Base-by-base conservation (phyloP, 2,797 vertebrate genomes). In the Muscicapa comitata region DNA sequence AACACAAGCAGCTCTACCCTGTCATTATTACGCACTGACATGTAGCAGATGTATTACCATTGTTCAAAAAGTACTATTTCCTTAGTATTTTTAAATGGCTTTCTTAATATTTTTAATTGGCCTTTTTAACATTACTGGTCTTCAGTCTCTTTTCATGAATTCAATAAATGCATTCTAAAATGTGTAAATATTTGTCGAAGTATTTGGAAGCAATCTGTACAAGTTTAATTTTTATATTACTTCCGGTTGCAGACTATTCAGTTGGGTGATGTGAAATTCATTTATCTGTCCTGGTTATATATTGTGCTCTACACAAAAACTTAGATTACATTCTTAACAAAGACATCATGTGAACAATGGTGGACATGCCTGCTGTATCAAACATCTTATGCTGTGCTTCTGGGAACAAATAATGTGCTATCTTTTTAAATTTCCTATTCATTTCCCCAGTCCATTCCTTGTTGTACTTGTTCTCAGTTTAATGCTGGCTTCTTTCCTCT, bases 221-320 rank as follows among this genome's bases (percentile, higher is more conserved):
- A 20, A 68, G 47, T 23, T 57, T 93, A 54, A 71, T 93, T 95
- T 86, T 87, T 83, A 10, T 58, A 53, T 80, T 89, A 18, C 83
- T 38, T 26, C 50, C 9, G 8, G 50, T 87, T 87, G 57, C 31
- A 61, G 40, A 38, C 62, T 88, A 18, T 90, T 95, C 76, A 73
- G 48, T 47, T 94, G 53, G 47, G 70, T 71, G 86, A 90, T 80
- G 35, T 59, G 83, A 73, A 94, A 89, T 95, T 96, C 61, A 68
- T 88, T 96, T 91, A 35, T 90, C 73, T 77, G 13, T 51, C 81
- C 86, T 13, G 14, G 84, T 90, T 95, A 77, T 93, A 57, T 61
- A 90, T 97, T 97, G 89, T 94, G 83, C 68, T 89, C 77, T 85
- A 62, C 75, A 45, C 96, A 95, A 96, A 96, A 97, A 77, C 94